These are phyloP conservation scores for Umimayanthus chanpuru DNA, from an alignment of 92 coral and sea anemone species.

Conservation along the genomic window DNA sequence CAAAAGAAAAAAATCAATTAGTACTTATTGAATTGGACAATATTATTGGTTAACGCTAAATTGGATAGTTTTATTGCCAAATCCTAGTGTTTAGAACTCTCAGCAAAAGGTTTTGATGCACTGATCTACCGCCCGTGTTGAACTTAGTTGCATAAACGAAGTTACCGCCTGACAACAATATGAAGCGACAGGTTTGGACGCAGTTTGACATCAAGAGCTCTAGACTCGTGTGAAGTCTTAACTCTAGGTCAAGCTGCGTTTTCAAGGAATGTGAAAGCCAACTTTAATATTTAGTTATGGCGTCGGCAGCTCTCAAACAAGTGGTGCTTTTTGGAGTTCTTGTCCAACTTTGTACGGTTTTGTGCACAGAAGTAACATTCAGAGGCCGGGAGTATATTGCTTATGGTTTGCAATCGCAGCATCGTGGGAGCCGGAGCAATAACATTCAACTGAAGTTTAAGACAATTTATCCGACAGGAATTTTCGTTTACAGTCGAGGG, in stretches of 20 bases:
- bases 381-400: slow-evolving; percentile 33
- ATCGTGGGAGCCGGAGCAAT: not conserved
- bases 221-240: not conserved
- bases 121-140: slow-evolving; percentile 39
- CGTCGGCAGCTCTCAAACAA: not conserved
- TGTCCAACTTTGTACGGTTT: not conserved
- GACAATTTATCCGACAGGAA: slow-evolving; percentile 32
- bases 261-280: slow-evolving; percentile 5
- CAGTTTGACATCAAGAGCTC: not conserved
- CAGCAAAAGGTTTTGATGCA: slow-evolving; percentile 21
- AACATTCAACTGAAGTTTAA: slow-evolving; percentile 4
- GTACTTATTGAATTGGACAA: slow-evolving; percentile 2
- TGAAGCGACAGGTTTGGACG: not conserved
- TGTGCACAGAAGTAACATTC: slow-evolving; percentile 37
- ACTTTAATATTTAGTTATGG: slow-evolving; percentile 1
- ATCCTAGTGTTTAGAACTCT: slow-evolving; percentile 25
- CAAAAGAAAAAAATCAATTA: slow-evolving; percentile 37
- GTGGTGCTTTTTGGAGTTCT: not conserved
- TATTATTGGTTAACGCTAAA: slow-evolving; percentile 22
- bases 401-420: not conserved
- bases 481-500: slow-evolving; percentile 26
- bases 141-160: not conserved
- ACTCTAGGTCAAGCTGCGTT: not conserved
- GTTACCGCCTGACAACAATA: not conserved
- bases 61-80: slow-evolving; percentile 22